phyloP scores from a whole-genome alignment of 2,888 invertebrate genomes.

The Volucella inflata region DNA sequence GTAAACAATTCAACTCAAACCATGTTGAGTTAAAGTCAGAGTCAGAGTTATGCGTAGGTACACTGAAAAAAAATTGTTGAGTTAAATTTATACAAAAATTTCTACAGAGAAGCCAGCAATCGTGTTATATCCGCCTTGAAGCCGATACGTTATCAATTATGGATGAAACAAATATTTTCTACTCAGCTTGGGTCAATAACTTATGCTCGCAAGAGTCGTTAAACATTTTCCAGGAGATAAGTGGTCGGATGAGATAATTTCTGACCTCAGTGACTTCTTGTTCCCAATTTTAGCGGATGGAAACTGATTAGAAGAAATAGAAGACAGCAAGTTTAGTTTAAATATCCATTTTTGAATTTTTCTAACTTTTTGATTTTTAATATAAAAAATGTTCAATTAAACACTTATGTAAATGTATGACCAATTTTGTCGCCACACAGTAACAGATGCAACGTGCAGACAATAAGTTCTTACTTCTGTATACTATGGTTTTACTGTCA shows the following conservation, averaged over 20 bases:
- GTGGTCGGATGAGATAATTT: slow-evolving; percentile 16
- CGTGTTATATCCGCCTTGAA: slow-evolving; percentile 22
- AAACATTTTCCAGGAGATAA: background rate
- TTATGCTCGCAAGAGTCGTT: background rate
- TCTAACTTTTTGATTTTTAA: background rate
- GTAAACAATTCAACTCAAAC: slow-evolving; percentile 27
- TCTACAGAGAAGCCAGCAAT: background rate
- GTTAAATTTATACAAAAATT: background rate
- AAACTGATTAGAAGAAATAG: slow-evolving; percentile 16
- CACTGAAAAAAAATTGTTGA: slow-evolving; percentile 33
- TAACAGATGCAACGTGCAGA: too few relatives aligned
- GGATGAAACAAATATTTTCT: background rate
- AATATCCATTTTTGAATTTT: background rate
- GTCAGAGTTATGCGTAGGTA: background rate
- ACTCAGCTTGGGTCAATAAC: slow-evolving; percentile 39
- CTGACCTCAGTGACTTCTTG: slow-evolving; percentile 26
- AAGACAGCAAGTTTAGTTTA: background rate
- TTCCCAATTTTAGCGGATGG: slow-evolving; percentile 12
- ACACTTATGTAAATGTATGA: too few relatives aligned
- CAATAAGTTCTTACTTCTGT: too few relatives aligned
- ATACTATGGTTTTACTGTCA: too few relatives aligned
- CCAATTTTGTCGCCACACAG: too few relatives aligned
- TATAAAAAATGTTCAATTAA: background rate
- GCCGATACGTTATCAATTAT: slow-evolving; percentile 28
- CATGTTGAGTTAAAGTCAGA: slow-evolving; percentile 6